Evolutionary conservation across 92 coral and sea anemone species (phyloP).

Genomic region (Heteractis magnifica): DNA sequence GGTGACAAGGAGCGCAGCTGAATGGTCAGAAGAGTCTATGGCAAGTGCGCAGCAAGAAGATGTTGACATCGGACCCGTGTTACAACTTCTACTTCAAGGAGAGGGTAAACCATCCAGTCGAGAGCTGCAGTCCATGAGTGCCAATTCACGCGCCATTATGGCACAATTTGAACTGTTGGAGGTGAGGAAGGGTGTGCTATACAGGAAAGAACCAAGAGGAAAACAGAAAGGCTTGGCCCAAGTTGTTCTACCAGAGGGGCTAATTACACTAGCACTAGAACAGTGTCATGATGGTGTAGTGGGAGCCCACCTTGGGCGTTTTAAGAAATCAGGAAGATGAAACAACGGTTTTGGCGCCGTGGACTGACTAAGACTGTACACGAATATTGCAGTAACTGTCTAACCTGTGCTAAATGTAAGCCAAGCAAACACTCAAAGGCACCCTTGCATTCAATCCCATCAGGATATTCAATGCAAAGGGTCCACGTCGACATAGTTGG

Average conservation of each 20-base stretch:
- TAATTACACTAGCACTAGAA: conserved; percentile 29
- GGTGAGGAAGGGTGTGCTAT: conserved; percentile 12
- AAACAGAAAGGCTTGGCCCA: not conserved
- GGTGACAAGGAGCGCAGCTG: not conserved
- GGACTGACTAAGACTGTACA: conserved; percentile 20
- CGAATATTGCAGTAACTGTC: conserved; percentile 5
- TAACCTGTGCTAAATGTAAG: conserved; percentile 40
- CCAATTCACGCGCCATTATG: conserved; percentile 22
- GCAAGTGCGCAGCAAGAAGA: conserved; percentile 53
- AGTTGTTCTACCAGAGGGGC: conserved; percentile 29
- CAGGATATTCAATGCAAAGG: conserved; percentile 44
- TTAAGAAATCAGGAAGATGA: conserved; percentile 39
- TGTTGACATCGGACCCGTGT: conserved; percentile 36
- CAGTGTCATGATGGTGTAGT: conserved; percentile 36
- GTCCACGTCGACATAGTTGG: conserved; percentile 16
- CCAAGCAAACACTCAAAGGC: not conserved
- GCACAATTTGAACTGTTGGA: conserved; percentile 31
- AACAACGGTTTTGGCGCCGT: conserved; percentile 42
- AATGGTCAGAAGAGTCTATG: conserved; percentile 27
- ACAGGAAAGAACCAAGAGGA: not conserved
- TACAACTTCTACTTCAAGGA: conserved; percentile 11
- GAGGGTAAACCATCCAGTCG: conserved; percentile 8
- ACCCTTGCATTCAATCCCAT: not conserved
- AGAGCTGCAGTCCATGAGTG: conserved; percentile 25
- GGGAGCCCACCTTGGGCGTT: conserved; percentile 36